Conservation (phyloP, 2,888 invertebrate species). For the Standfussiana lucernea region DNA sequence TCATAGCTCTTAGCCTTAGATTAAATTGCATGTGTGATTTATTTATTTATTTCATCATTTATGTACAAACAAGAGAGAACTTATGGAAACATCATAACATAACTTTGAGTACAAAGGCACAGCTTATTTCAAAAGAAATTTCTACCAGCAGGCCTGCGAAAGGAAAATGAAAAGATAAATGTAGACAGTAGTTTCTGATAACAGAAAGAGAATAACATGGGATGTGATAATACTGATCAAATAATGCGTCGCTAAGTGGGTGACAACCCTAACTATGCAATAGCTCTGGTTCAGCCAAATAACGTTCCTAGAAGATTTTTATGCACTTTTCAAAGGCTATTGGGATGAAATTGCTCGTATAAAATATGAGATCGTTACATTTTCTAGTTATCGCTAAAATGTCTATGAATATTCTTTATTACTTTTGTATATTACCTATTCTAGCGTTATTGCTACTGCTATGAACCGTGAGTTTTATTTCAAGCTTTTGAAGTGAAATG, state of each 20-base stretch:
- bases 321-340: slow-evolving; percentile 54
- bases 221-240: neutral
- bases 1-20: neutral
- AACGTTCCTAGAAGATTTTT: slow-evolving; percentile 32
- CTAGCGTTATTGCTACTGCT: slow-evolving; percentile 36
- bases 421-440: slow-evolving; percentile 46
- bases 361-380: slow-evolving; percentile 47
- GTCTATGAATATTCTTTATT: slow-evolving; percentile 57
- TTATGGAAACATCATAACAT: too few relatives aligned
- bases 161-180: too few relatives aligned
- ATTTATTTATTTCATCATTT: too few relatives aligned
- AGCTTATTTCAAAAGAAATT: too few relatives aligned
- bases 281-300: slow-evolving; percentile 38
- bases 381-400: slow-evolving; percentile 43
- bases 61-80: too few relatives aligned
- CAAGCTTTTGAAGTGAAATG: slow-evolving; percentile 21
- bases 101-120: too few relatives aligned
- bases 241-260: neutral
- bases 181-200: too few relatives aligned
- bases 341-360: slow-evolving; percentile 56
- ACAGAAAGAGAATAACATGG: too few relatives aligned
- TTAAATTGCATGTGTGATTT: neutral
- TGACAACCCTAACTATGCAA: neutral
- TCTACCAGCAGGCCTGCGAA: too few relatives aligned
- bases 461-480: slow-evolving; percentile 16